A percentile compares a stretch with the other conserved stretches of the same genome.
Evolutionary conservation across 2,888 invertebrate genomes (phyloP).

Genomic region (Lucinisca nassula): DNA sequence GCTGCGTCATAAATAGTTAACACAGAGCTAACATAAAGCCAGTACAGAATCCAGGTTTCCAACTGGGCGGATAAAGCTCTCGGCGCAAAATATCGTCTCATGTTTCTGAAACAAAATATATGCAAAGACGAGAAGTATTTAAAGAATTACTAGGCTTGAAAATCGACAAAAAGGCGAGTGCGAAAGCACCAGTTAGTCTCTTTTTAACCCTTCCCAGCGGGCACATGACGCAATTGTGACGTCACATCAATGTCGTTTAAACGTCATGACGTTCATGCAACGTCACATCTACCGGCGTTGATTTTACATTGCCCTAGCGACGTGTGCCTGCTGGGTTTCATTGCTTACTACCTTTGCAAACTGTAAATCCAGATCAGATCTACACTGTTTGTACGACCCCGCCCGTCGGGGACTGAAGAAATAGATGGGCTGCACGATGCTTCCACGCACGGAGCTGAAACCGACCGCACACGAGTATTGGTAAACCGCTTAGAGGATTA

Average conservation of each 20-base stretch:
- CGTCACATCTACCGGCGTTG: background rate
- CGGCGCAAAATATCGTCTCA: background rate
- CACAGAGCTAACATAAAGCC: constrained; percentile 78
- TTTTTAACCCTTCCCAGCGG: background rate
- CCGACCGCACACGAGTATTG: too few species aligned
- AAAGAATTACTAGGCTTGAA: too few species aligned
- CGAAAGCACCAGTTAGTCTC: too few species aligned
- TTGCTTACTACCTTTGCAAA: too few species aligned
- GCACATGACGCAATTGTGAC: background rate
- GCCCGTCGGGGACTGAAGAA: too few species aligned
- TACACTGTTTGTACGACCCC: too few species aligned
- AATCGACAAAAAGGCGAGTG: too few species aligned
- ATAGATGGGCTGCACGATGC: too few species aligned
- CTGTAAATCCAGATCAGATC: too few species aligned
- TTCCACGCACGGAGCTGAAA: too few species aligned
- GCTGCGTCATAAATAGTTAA: constrained; percentile 82
- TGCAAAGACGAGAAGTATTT: too few species aligned
- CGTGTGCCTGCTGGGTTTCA: background rate
- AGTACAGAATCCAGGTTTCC: constrained; percentile 76
- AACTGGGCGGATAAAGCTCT: constrained; percentile 47
- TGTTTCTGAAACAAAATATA: background rate
- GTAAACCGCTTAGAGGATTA: too few species aligned
- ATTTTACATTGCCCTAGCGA: background rate
- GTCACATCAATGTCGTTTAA: background rate
- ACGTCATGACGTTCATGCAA: background rate